Evolutionary conservation across 2,888 invertebrate species (phyloP), one percentile per base, ranked within the genome.

Genomic region (Aromia moschata): DNA sequence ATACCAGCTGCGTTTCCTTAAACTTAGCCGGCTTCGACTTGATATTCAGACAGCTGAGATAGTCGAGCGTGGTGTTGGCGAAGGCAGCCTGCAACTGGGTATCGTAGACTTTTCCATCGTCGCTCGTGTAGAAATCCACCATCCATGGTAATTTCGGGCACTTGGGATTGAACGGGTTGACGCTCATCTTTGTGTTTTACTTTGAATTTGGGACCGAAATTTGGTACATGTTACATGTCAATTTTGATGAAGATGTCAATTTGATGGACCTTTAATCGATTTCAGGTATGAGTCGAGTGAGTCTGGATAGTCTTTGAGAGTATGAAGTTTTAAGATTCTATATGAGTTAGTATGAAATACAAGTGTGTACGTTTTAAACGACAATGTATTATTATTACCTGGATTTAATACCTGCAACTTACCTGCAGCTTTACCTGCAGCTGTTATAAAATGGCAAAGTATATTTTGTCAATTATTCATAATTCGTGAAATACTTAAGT

Each of bases 1-100:
- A 84, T 51, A 86, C 80, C 47, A 88, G 83, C 64, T 83, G 82
- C 0, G 87, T 86, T 2, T 86, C 77, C 51, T 84, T 78, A 65
- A 83, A 82, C 57, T 81, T 81, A 0, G 80, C 81, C 0, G 84
- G 76, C 33, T 81, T 76, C 0, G 84, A 81, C 58, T 82, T 81
- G 9, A 74, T 62, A 38, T 74, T 74, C 31, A 86, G 79, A 40
- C 82, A 80, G 2, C 83, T 75, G 2, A 83, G 59, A 67, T 87
- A 85, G 40, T 85, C 84, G 14, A 86, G 67, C 0, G 81, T 78
- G 1, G 82, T 81, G 3, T 67, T 47, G 0, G 86, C 85, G 47
- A 82, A 83, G 1, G 85, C 79, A 7, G 86, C 80, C 2, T 75
- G 59, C 1, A 84, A 62, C 72, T 85, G 85, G 55, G 83, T 81